These are phyloP conservation scores for Poecilia wingei DNA, from an alignment of 2,797 vertebrate species.

Conservation along the genomic window DNA sequence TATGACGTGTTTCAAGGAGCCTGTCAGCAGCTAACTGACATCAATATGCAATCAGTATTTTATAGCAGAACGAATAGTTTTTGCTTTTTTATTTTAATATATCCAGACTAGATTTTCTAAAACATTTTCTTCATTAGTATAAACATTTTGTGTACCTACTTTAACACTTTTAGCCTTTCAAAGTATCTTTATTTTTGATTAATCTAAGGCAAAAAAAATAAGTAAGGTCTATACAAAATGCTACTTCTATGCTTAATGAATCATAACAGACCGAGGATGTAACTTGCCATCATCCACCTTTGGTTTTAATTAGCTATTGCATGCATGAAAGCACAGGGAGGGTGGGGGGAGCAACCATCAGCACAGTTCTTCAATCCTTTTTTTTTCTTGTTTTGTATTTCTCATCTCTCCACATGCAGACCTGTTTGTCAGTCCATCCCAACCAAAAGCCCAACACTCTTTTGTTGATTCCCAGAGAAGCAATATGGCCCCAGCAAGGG, in stretches of 20 bases:
- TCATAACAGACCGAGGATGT: background rate
- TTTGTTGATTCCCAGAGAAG: slow-evolving; percentile 71
- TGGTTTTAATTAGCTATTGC: slow-evolving; percentile 17
- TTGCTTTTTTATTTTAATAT: background rate
- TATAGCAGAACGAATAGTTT: background rate
- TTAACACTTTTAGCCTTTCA: background rate
- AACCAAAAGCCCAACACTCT: slow-evolving; percentile 47
- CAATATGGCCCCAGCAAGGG: slow-evolving; percentile 67
- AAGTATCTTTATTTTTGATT: slow-evolving; percentile 1
- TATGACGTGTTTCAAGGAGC: background rate
- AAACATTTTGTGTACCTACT: background rate
- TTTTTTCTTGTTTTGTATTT: background rate
- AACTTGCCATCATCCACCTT: background rate
- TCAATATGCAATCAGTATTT: background rate
- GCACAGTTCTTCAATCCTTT: background rate
- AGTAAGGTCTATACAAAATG: background rate
- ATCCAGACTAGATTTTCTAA: background rate
- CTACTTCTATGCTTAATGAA: background rate
- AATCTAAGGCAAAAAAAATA: background rate
- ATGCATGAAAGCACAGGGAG: slow-evolving; percentile 22
- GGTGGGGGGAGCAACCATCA: slow-evolving; percentile 27
- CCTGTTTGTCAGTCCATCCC: slow-evolving; percentile 43
- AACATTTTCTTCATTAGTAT: background rate
- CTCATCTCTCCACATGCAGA: slow-evolving; percentile 33
- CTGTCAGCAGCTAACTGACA: background rate